Evolutionary conservation across 2,113 vertebrate genomes (phyloP).

Genomic region (Ailurus styani): DNA sequence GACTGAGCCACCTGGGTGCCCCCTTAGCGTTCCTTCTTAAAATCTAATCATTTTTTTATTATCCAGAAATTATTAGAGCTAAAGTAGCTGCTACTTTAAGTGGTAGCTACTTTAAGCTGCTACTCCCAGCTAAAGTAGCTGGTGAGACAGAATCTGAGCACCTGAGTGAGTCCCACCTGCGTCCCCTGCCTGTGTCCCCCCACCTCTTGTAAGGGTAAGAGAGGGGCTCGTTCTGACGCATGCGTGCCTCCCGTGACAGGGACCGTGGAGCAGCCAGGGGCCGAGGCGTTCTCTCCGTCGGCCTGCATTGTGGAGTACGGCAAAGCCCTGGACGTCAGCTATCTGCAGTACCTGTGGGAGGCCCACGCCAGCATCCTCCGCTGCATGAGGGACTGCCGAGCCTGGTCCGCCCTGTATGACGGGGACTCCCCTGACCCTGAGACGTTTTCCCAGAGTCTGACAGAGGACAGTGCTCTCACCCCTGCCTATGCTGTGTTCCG

Average conservation of each 20-base stretch:
- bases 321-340: conserved; percentile 92
- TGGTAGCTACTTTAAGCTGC: no score
- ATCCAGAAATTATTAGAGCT: neutral
- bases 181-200: neutral
- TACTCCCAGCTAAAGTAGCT: neutral
- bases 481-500: conserved; percentile 48
- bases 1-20: neutral
- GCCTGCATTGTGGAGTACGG: conserved; percentile 90
- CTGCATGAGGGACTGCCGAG: conserved; percentile 89
- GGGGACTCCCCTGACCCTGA: conserved; percentile 90
- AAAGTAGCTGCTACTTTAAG: neutral
- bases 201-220: no score
- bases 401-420: conserved; percentile 95
- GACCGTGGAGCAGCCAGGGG: conserved; percentile 22
- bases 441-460: conserved; percentile 82
- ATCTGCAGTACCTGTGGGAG: conserved; percentile 95
- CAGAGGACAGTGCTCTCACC: conserved; percentile 78
- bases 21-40: neutral
- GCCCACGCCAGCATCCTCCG: conserved; percentile 87
- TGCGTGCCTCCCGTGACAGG: conserved; percentile 71
- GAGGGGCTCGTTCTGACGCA: rapidly evolving
- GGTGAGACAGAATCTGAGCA: neutral
- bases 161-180: rapidly evolving
- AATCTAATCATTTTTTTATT: neutral
- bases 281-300: conserved; percentile 71